Base-by-base conservation (phyloP, 1,140 invertebrate species). In the Penaeus chinensis region DNA sequence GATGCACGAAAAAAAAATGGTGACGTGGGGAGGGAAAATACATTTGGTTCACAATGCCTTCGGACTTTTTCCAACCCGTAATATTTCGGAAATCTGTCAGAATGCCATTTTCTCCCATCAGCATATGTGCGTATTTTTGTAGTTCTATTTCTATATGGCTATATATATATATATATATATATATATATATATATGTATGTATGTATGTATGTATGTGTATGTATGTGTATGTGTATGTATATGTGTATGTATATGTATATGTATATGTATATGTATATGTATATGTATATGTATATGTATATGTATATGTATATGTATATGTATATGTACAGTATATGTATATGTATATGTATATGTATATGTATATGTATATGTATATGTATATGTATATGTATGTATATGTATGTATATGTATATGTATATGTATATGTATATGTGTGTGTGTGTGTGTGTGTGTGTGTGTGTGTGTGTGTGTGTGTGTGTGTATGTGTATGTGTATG, bases 151-250 rank as follows among this genome's bases (percentile, higher is more conserved):
- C 54, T 54, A 19, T 47, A 42, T 61, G 69, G n/a, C 47, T 24
- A 7, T 84, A 60, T 60, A n/a, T 66, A 65, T 82, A 32, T 42
- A 37, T 66, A n/a, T 82, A 37, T 66, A 32, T 82, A 65, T 82
- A 3, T 71, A 20, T 24, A 13, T 71, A 13, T 71, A 13, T 71
- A 13, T 71, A 13, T 71, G 16, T 71, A 13, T 71, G 16, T 32
- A 13, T 71, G 20, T 71, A 19, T 71, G 16, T 71, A 13, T 71
- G 16, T 71, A 13, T 71, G 16, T 24, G 32, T 71, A 13, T 71
- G 16, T 71, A 13, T 24, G 16, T 71, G 16, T 71, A 13, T 71
- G 16, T 71, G 20, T 71, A 13, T 32, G 16, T 71, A 13, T 71
- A 13, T 71, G 16, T 32, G 20, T 71, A 13, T 71, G 16, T 71